Evolutionary conservation across 2,888 invertebrate genomes (phyloP).

Genomic region (Apeira syringaria): DNA sequence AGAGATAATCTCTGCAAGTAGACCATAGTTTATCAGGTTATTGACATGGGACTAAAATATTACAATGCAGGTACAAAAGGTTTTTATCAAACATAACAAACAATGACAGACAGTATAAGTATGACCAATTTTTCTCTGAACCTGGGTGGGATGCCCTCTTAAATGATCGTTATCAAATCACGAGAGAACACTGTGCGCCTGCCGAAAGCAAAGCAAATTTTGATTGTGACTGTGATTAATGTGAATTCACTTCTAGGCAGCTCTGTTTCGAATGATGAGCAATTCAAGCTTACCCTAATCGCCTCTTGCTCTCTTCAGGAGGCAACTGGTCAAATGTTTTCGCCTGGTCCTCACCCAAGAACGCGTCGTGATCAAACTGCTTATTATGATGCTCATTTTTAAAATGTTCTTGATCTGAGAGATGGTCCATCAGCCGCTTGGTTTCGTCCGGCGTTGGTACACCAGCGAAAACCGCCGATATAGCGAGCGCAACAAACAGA

Average conservation of each 20-base stretch:
- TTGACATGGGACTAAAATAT: not conserved
- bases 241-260: too few relatives aligned
- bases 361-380: constrained; percentile 98
- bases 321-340: constrained; percentile 96
- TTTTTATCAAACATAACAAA: too few relatives aligned
- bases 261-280: too few relatives aligned
- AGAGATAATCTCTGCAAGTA: constrained; percentile 19
- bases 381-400: constrained; percentile 92
- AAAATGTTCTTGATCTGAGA: constrained; percentile 92
- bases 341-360: constrained; percentile 96
- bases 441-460: constrained; percentile 90
- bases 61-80: too few relatives aligned
- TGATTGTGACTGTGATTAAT: too few relatives aligned
- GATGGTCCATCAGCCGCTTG: constrained; percentile 86
- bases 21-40: constrained; percentile 8
- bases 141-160: too few relatives aligned
- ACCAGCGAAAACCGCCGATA: constrained; percentile 69
- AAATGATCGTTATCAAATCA: too few relatives aligned
- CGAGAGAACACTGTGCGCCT: too few relatives aligned
- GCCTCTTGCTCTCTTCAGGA: constrained; percentile 96
- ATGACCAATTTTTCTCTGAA: too few relatives aligned
- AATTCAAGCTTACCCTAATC: constrained; percentile 86
- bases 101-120: too few relatives aligned
- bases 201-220: too few relatives aligned
- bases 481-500: constrained; percentile 60